Evolutionary conservation across 2,888 invertebrate species (phyloP).

Genomic region (Halictus ligatus): DNA sequence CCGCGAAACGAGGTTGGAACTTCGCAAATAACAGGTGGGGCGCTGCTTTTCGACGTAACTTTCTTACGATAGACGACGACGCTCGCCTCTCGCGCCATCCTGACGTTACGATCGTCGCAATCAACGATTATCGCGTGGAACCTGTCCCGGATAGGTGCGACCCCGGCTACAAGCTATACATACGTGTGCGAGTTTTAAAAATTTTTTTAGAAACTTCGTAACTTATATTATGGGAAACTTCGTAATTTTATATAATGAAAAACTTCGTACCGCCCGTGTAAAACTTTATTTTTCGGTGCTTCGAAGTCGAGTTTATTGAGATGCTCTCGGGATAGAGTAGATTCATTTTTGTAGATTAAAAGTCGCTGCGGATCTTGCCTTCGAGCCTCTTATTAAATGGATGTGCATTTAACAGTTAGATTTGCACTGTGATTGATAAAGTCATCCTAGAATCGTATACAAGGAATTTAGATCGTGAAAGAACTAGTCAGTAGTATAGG

Average conservation of each 20-base stretch:
- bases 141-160: neutral
- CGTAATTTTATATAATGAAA: neutral
- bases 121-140: conserved; percentile 32
- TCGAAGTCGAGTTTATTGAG: neutral
- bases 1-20: conserved; percentile 53
- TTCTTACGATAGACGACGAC: conserved; percentile 15
- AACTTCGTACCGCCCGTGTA: neutral
- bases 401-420: too few relatives aligned
- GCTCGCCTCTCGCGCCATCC: neutral
- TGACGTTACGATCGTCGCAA: neutral
- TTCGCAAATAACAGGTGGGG: conserved; percentile 49
- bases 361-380: neutral
- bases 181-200: neutral
- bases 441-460: too few relatives aligned
- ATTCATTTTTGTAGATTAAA: neutral
- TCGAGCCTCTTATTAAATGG: neutral
- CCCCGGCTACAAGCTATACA: neutral
- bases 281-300: neutral
- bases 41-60: conserved; percentile 21
- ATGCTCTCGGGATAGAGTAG: neutral
- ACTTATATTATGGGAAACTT: neutral
- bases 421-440: too few relatives aligned
- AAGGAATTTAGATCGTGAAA: too few relatives aligned
- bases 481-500: too few relatives aligned
- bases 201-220: neutral